Base-by-base conservation (phyloP, 2,888 invertebrate species). In the Microctonus aethiopoides region DNA sequence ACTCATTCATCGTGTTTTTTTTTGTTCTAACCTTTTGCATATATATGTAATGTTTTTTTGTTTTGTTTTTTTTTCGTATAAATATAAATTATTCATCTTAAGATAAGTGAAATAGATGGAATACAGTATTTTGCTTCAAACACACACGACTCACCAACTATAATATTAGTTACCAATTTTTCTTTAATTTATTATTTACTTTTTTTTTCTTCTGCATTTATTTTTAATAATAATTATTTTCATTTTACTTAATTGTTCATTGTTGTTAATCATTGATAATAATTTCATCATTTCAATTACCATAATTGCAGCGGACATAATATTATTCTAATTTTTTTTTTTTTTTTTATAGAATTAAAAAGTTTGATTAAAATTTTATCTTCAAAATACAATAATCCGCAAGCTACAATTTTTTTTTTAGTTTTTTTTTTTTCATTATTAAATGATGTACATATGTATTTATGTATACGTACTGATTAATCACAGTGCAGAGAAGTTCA, bases 31-130 rank as follows among this genome's bases (percentile, higher is more conserved):
- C 32, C 13, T 13, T 11, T 39, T n/a, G 39, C 16, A 46, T 46
- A 16, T 7, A 64, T 39, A 59, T 34, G 63, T 59, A 65, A 64
- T 46, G 57, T 64, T 46, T 32, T 54, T 39, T 34, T 52, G 63
- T 65, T 51, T 46, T 61, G 69, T 69, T 52, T 34, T 66, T 68
- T 32, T n/a, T 66, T 32, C 22, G 26, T 70, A 71, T 66, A 71
- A 69, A 73, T 73, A 73, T 71, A 62, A 72, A 70, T 67, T 60
- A 52, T 68, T 70, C 67, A 24, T 56, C 67, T 59, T 41, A 32
- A 20, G 36, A 57, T 34, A 65, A 24, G 36, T 20, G 7, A 20
- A 4, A 46, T 46, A n/a, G 46, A 46, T 46, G 16, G 6, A 3
- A 4, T 46, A 46, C 16, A 46, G 16, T 46, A 46, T 62, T 46